Conservation (phyloP, 1,140 invertebrate species). For the Parasteatoda tepidariorum region DNA sequence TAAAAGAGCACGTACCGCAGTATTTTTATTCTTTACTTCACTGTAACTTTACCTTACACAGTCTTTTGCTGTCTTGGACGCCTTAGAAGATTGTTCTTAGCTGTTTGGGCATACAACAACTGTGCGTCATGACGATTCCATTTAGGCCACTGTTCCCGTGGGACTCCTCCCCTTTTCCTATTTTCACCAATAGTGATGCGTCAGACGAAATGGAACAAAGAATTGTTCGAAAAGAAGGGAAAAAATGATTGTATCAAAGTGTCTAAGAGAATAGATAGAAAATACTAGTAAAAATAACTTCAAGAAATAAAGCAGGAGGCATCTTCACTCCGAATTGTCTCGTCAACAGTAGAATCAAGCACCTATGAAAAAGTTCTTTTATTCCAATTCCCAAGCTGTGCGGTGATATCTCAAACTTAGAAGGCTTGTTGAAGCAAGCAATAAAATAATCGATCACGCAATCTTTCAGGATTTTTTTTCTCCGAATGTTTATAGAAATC, state of each 20-base stretch:
- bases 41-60: conserved; percentile 40
- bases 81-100: conserved; percentile 52
- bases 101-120: conserved; percentile 8
- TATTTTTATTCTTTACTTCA: neutral
- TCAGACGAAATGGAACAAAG: conserved; percentile 41
- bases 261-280: neutral
- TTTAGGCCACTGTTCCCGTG: conserved; percentile 36
- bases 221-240: neutral
- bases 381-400: too few relatives aligned
- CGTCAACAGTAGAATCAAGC: conserved; percentile 42
- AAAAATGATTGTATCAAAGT: neutral
- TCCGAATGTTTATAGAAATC: conserved; percentile 15
- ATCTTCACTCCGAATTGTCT: conserved; percentile 34
- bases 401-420: conserved; percentile 24
- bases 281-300: conserved; percentile 33
- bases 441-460: conserved; percentile 50
- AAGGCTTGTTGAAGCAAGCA: conserved; percentile 46
- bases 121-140: conserved; percentile 45
- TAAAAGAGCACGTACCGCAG: conserved; percentile 46
- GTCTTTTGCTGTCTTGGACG: conserved; percentile 14
- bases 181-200: conserved; percentile 37
- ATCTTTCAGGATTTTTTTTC: conserved; percentile 24
- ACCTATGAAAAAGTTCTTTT: conserved; percentile 8
- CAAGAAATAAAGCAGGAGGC: conserved; percentile 28
- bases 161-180: conserved; percentile 18